phyloP scores from a whole-genome alignment of 2,888 invertebrate genomes.

The Stomorhina lunata region DNA sequence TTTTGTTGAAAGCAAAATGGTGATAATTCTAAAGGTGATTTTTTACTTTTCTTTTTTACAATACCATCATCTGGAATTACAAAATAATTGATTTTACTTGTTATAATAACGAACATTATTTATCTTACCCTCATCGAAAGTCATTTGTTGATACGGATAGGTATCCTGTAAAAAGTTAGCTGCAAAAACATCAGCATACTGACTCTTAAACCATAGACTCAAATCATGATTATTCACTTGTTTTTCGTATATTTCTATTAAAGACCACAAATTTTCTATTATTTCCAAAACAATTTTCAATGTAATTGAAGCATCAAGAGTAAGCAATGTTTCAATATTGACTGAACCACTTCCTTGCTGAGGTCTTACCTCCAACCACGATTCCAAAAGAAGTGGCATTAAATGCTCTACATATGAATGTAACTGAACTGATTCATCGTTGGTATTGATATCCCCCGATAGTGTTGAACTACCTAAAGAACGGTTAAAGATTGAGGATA shows the following conservation, averaged over 20 bases:
- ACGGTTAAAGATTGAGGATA: constrained; percentile 80
- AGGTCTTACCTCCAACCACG: constrained; percentile 90
- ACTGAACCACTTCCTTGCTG: constrained; percentile 68
- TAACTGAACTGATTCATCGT: constrained; percentile 75
- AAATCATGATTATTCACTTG: constrained; percentile 78
- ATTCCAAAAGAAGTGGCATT: constrained; percentile 89
- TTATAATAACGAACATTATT: not conserved
- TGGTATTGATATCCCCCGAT: constrained; percentile 4
- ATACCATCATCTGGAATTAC: constrained; percentile 30
- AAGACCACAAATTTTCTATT: constrained; percentile 83
- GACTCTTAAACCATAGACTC: constrained; percentile 81
- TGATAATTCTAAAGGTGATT: constrained; percentile 72
- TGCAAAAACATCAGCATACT: constrained; percentile 81
- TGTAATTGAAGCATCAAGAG: constrained; percentile 84
- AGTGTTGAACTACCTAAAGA: constrained; percentile 73
- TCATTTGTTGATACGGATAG: constrained; percentile 76
- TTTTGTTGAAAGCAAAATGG: constrained; percentile 82
- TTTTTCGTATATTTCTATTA: constrained; percentile 77
- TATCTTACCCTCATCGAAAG: constrained; percentile 51
- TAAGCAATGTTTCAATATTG: constrained; percentile 78
- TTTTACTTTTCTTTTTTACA: constrained; percentile 49
- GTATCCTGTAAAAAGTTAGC: constrained; percentile 81
- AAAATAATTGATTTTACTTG: not conserved
- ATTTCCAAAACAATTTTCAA: constrained; percentile 84
- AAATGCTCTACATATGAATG: constrained; percentile 84